Evolutionary conservation across 2,888 invertebrate species (phyloP).

Genomic region (Geotrupes spiniger): DNA sequence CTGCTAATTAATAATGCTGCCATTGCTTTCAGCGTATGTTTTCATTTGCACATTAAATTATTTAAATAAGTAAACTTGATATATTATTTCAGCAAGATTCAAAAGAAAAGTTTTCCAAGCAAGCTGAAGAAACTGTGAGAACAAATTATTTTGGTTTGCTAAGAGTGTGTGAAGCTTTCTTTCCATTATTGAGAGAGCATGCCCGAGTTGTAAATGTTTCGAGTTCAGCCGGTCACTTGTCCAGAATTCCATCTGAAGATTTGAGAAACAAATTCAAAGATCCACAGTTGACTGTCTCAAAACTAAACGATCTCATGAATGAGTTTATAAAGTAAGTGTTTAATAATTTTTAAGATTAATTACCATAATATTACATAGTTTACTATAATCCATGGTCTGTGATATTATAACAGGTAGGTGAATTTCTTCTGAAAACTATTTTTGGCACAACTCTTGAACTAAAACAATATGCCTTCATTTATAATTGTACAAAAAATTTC

Average conservation of each 20-base stretch:
- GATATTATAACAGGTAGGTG: too few species aligned
- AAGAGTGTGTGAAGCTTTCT: constrained; percentile 64
- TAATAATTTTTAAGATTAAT: too few species aligned
- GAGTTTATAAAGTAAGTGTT: constrained; percentile 63
- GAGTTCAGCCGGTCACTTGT: constrained; percentile 64
- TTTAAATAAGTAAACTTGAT: neutral
- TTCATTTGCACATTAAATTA: neutral
- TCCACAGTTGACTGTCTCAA: constrained; percentile 56
- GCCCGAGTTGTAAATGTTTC: constrained; percentile 76
- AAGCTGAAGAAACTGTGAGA: constrained; percentile 63
- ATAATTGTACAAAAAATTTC: too few species aligned
- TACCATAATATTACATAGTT: too few species aligned
- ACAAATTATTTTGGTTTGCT: constrained; percentile 70
- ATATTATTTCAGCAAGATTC: constrained; percentile 45
- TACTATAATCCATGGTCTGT: too few species aligned
- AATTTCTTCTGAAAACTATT: too few species aligned
- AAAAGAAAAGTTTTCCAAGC: constrained; percentile 61
- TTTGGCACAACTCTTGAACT: too few species aligned
- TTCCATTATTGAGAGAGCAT: constrained; percentile 67
- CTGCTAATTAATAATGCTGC: constrained; percentile 75
- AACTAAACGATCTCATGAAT: constrained; percentile 61
- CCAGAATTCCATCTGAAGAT: constrained; percentile 58
- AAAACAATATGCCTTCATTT: too few species aligned
- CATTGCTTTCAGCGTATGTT: constrained; percentile 60
- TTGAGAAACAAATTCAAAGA: constrained; percentile 57